Base-by-base conservation (phyloP, 1,140 invertebrate genomes). In the Leptopilina clavipes region DNA sequence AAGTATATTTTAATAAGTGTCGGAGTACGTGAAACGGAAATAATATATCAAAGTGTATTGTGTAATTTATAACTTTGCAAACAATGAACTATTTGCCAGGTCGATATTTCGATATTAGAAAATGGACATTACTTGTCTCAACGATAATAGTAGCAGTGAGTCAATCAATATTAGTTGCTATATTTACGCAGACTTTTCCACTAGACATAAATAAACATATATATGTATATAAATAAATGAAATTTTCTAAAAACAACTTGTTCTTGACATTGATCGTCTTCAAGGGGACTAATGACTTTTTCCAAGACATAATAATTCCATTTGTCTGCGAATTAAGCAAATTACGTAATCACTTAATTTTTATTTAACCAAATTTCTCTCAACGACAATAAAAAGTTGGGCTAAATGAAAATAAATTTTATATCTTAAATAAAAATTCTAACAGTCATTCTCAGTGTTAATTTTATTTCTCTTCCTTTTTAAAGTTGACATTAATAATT, bases 171-270 rank as follows among this genome's bases (percentile, higher is more conserved):
- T 31, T 31, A 31, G 1, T 3, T 31, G 6, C 25, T 31, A 31
- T 31, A 40, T 40, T 40, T 40, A 40, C 37, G 5, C 37, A 40
- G 37, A 54, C 19, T 19, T 18, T 54, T 54, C 52, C 52, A 54
- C 52, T 7, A 54, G 48, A 54, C 48, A 54, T n/a, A n/a, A 17
- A 54, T 17, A 54, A 19, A 31, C 25, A 11, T 14, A 11, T 65
- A 31, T 11, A 65, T 25, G 3, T 11, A 31, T 8, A 19, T 65
- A 65, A 25, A 25, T 31, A 31, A 31, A 31, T 31, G 25, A 31
- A 31, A 25, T 10, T 25, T 65, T 65, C 19, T 65, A 65, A 65
- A 65, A 65, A 65, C 19, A 65, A 65, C 19, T 65, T 3, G 56
- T 65, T 14, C 19, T 65, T 65, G 19, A 65, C 56, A 65, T 65